Conservation (phyloP, 2,113 vertebrate species). For the Gobius niger region DNA sequence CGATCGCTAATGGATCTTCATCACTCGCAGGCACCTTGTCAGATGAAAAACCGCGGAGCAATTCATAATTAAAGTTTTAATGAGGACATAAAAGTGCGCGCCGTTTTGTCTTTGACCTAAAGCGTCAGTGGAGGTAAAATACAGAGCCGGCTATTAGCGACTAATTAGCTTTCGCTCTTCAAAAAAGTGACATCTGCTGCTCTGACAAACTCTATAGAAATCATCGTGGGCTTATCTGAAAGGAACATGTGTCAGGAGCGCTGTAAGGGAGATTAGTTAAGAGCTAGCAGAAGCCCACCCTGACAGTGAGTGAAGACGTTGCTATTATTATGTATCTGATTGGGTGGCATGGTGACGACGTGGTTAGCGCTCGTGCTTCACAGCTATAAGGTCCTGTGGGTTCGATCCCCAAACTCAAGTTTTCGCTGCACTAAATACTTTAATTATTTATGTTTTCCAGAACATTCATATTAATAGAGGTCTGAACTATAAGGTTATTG, state of each 20-base stretch:
- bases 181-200: neutral
- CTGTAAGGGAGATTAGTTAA: constrained; percentile 7
- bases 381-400: too few relatives aligned
- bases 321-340: neutral
- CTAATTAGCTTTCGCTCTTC: neutral
- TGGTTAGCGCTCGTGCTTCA: too few relatives aligned
- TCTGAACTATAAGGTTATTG: too few relatives aligned
- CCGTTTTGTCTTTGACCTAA: constrained; percentile 10
- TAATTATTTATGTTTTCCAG: too few relatives aligned
- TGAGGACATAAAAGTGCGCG: constrained; percentile 10
- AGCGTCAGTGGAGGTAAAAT: neutral
- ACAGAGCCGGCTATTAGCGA: constrained; percentile 1
- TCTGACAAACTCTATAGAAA: neutral
- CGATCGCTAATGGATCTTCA: constrained; percentile 22
- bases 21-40: constrained; percentile 8
- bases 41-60: constrained; percentile 31
- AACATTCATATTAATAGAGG: too few relatives aligned
- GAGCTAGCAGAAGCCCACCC: constrained; percentile 10
- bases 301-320: neutral
- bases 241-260: neutral
- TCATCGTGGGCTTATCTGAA: neutral
- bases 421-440: too few relatives aligned
- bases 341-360: too few relatives aligned
- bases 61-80: constrained; percentile 45
- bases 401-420: too few relatives aligned